A percentile compares a stretch with the other conserved stretches of the same genome.
Conservation (phyloP, 2,888 invertebrate genomes). For the Chymomyza amoena region DNA sequence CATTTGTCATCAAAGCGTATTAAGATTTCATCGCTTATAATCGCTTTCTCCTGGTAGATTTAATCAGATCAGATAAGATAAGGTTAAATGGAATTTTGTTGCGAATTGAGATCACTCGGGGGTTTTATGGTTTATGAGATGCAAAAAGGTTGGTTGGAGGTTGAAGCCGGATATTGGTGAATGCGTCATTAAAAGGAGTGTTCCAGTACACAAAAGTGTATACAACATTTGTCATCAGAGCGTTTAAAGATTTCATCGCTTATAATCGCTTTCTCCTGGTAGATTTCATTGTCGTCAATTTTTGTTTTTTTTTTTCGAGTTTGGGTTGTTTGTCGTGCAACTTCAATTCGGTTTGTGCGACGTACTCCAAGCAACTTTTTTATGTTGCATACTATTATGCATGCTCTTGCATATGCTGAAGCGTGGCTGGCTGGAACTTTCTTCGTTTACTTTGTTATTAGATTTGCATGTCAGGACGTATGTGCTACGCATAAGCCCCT, state of each 20-base stretch:
- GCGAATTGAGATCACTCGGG: too few species aligned
- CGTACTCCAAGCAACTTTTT: conserved; percentile 8
- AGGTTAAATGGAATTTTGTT: too few species aligned
- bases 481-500: conserved; percentile 10
- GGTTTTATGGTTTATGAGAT: too few species aligned
- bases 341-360: conserved; percentile 30
- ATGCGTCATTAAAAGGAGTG: too few species aligned
- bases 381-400: background rate
- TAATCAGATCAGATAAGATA: too few species aligned
- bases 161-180: too few species aligned
- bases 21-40: background rate
- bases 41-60: background rate
- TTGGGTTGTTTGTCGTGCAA: conserved; percentile 1
- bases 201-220: too few species aligned
- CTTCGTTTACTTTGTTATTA: conserved; percentile 52
- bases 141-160: too few species aligned
- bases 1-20: too few species aligned
- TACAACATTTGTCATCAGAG: too few species aligned
- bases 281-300: background rate
- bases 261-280: too few species aligned
- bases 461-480: conserved; percentile 53
- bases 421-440: conserved; percentile 45
- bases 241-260: background rate
- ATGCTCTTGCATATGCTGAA: background rate
- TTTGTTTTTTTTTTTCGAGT: background rate